phyloP scores from a whole-genome alignment of 2,888 invertebrate genomes.

The Drosophila putrida region DNA sequence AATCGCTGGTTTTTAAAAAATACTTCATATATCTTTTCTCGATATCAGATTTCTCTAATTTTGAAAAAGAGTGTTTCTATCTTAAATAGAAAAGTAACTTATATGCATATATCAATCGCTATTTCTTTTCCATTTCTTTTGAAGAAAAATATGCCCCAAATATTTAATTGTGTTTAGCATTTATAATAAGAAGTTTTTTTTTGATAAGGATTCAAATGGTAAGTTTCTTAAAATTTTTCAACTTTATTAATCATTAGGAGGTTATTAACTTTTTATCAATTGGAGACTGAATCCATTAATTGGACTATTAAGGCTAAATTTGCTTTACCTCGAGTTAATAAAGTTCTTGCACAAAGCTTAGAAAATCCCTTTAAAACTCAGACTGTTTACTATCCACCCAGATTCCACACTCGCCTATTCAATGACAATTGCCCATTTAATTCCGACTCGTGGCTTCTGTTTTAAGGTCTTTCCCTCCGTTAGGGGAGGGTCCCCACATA shows the following conservation, averaged over 20 bases:
- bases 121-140: background rate
- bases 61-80: too few relatives aligned
- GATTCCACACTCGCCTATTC: slow-evolving; percentile 2
- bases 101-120: background rate
- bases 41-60: too few relatives aligned
- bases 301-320: background rate
- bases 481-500: slow-evolving; percentile 9
- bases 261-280: background rate
- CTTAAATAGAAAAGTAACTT: too few relatives aligned
- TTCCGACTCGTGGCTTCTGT: slow-evolving; percentile 43
- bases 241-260: background rate
- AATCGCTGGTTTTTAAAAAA: background rate
- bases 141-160: background rate
- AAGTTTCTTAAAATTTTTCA: too few relatives aligned
- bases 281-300: background rate
- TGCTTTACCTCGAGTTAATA: background rate
- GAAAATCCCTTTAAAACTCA: background rate
- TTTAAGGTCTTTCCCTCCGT: slow-evolving; percentile 8
- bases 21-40: too few relatives aligned
- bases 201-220: too few relatives aligned
- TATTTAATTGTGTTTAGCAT: background rate
- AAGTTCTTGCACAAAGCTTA: background rate
- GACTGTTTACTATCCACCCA: background rate
- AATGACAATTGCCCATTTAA: slow-evolving; percentile 43
- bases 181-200: background rate